Base-by-base conservation (phyloP, 2,113 vertebrate genomes). In the Camelus dromedarius region DNA sequence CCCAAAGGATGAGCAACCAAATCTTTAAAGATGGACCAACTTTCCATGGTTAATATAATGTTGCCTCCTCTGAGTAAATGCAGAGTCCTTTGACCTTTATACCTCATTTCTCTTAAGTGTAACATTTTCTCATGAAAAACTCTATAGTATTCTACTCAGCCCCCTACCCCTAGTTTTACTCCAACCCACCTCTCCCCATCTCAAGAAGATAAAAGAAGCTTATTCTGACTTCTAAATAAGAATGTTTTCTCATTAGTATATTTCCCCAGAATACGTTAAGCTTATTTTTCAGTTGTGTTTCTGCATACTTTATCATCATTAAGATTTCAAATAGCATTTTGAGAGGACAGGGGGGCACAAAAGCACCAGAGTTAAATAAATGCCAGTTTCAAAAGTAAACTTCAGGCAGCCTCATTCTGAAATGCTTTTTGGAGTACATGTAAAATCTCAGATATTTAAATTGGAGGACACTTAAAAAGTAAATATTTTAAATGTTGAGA, bases 391-490 rank as follows among this genome's bases (percentile, higher is more conserved):
- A 42, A 72, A 86, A 75, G 70, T 70, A 56, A 79, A 87, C 35
- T 66, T 85, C 22, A 93, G 26, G 48, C 38, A 84, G 32, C 35
- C 48, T 91, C 54, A 60, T 81, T 93, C 13, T 67, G 50, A 70
- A 64, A 60, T 50, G 62, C 8, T 15, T 79, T 58, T 38, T 69
- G 46, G 35, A 60, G 66, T 50, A n/a, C 30, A 42, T 48, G 15
- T 76, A 93, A 90, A 94, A 52, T 92, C 28, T 84, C 76, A 94
- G 70, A 38, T 64, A 60, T 64, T 92, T 75, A 83, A 75, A 35
- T 46, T 42, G n/a, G 13, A 80, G 24, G 22, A 38, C 70, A 42
- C 76, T 82, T 95, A 85, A 75, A 84, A 75, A 58, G 54, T 60
- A 81, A 82, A 69, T 35, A 66, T 66, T 66, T 93, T 76, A 50